Evolutionary conservation across 1,140 invertebrate genomes (phyloP).

Genomic region (Physella acuta): DNA sequence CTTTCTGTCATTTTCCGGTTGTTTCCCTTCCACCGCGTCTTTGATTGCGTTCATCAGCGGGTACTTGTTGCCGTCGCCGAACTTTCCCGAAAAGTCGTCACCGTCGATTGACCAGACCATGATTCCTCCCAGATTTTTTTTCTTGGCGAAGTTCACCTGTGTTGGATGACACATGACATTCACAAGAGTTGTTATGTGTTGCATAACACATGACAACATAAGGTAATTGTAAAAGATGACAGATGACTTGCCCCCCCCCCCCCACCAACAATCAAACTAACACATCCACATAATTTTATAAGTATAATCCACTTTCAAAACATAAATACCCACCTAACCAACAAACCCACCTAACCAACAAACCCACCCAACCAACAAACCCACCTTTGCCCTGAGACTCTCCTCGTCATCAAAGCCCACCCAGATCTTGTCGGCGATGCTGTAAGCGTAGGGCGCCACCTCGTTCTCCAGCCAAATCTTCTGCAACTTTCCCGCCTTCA

Average conservation of each 20-base stretch:
- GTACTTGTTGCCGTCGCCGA: slow-evolving; percentile 5
- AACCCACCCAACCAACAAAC: not conserved
- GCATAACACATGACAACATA: too few species aligned
- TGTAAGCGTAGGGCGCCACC: slow-evolving; percentile 76
- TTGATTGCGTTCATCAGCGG: slow-evolving; percentile 10
- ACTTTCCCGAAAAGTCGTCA: slow-evolving; percentile 61
- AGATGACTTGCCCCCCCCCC: too few species aligned
- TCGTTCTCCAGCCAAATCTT: slow-evolving; percentile 70
- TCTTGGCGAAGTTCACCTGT: slow-evolving; percentile 22
- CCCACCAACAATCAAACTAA: too few species aligned
- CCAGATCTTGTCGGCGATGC: slow-evolving; percentile 74
- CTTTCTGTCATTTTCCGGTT: not conserved
- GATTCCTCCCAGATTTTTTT: slow-evolving; percentile 84
- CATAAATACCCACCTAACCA: too few species aligned
- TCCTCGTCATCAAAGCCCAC: slow-evolving; percentile 84
- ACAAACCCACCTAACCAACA: not conserved
- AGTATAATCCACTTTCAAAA: too few species aligned
- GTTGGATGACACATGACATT: too few species aligned
- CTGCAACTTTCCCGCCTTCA: slow-evolving; percentile 37
- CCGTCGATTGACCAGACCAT: slow-evolving; percentile 97
- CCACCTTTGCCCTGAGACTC: slow-evolving; percentile 75
- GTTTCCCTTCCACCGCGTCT: slow-evolving; percentile 11
- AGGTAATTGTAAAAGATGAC: too few species aligned
- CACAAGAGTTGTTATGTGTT: too few species aligned
- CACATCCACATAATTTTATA: too few species aligned